Evolutionary conservation across 2,888 invertebrate species (phyloP).

Genomic region (Galerucella calmariensis): DNA sequence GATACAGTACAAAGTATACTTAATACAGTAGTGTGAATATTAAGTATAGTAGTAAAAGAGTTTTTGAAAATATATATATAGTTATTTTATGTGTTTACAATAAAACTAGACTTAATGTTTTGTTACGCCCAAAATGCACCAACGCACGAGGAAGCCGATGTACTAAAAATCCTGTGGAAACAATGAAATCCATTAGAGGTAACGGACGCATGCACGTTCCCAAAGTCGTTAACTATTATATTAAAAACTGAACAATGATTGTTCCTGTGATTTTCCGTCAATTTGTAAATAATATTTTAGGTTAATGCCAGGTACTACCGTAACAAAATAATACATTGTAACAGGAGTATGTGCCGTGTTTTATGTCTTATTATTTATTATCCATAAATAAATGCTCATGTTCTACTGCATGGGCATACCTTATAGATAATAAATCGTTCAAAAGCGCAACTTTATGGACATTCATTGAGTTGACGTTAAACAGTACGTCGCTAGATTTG

Average conservation of each 20-base stretch:
- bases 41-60: too few species aligned
- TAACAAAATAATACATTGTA: slow-evolving; percentile 16
- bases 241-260: neutral
- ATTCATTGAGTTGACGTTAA: slow-evolving; percentile 13
- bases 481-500: neutral
- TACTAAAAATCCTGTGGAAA: neutral
- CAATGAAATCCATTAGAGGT: neutral
- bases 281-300: slow-evolving; percentile 9
- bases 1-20: too few species aligned
- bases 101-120: neutral
- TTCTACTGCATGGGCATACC: slow-evolving; percentile 19
- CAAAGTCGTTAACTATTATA: neutral
- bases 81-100: neutral
- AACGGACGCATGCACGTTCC: neutral
- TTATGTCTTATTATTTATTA: slow-evolving; percentile 30
- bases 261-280: neutral
- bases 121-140: neutral
- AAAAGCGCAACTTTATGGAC: slow-evolving; percentile 17
- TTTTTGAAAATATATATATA: too few species aligned
- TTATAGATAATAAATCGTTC: slow-evolving; percentile 25
- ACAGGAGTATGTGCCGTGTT: slow-evolving; percentile 8
- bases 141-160: neutral
- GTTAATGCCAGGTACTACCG: slow-evolving; percentile 10
- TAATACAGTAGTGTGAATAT: too few species aligned
- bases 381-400: slow-evolving; percentile 26